phyloP scores from a whole-genome alignment of 2,113 vertebrate species.

The Mus spicilegus region DNA sequence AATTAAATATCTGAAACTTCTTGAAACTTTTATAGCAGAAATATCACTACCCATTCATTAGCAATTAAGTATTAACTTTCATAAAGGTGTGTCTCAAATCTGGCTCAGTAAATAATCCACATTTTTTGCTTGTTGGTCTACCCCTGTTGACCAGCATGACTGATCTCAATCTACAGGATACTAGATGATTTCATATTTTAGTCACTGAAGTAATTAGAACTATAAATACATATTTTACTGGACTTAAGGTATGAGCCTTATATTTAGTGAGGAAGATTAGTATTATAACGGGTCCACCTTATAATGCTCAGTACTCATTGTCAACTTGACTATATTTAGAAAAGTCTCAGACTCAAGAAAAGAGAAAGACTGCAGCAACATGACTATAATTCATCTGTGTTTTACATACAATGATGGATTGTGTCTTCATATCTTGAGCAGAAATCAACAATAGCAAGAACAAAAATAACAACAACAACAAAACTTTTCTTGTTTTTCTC shows the following conservation, averaged over 20 bases:
- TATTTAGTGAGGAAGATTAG: not conserved
- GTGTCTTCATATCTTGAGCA: not conserved
- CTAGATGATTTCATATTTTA: not conserved
- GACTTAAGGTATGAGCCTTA: not conserved
- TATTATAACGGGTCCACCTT: not conserved
- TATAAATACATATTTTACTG: not conserved
- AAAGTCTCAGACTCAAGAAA: not conserved
- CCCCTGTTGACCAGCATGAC: not conserved
- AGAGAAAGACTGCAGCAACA: no score
- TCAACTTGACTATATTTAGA: not conserved
- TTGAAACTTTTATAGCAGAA: not conserved
- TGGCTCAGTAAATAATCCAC: not conserved
- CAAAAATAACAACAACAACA: not conserved
- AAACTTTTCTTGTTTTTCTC: not conserved
- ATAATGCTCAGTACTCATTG: not conserved
- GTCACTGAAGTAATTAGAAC: not conserved
- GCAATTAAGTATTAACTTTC: not conserved
- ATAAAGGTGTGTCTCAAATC: not conserved
- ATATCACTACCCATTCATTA: not conserved
- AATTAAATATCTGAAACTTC: not conserved
- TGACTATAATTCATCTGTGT: no score
- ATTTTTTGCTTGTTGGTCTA: not conserved
- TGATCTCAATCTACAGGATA: no score
- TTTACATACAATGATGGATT: not conserved
- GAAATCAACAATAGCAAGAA: not conserved